Conservation (phyloP, 2,888 invertebrate genomes). For the Eumerus sabulonum region DNA sequence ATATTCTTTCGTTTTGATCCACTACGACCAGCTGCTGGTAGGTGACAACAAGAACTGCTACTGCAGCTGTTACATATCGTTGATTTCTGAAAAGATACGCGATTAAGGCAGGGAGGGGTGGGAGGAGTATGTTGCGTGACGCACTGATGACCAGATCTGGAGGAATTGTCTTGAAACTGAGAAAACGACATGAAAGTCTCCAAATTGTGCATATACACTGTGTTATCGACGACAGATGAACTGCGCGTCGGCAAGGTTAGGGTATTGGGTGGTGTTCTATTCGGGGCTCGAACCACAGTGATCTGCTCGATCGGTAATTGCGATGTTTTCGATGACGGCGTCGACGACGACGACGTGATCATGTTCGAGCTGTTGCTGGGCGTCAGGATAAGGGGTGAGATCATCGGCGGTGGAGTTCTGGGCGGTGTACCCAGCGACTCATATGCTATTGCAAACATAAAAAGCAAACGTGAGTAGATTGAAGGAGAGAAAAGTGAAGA, state of each 20-base stretch:
- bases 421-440: conserved; percentile 70
- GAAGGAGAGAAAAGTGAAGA: too few species aligned
- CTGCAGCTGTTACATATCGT: conserved; percentile 4
- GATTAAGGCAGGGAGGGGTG: conserved; percentile 27
- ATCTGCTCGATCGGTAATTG: conserved; percentile 21
- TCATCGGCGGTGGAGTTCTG: conserved; percentile 67
- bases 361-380: conserved; percentile 52
- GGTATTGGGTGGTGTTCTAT: conserved; percentile 64
- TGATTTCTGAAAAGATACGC: conserved; percentile 30
- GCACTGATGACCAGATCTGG: conserved; percentile 14
- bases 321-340: conserved; percentile 33
- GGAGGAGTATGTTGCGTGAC: not conserved
- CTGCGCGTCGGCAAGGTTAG: conserved; percentile 60
- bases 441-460: conserved; percentile 64
- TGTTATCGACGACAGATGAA: conserved; percentile 54
- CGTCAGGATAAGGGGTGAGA: conserved; percentile 65
- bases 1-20: conserved; percentile 54
- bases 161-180: conserved; percentile 29
- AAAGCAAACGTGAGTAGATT: too few species aligned
- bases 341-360: conserved; percentile 22
- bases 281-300: conserved; percentile 68
- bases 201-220: conserved; percentile 64
- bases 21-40: conserved; percentile 37
- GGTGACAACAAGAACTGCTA: conserved; percentile 40
- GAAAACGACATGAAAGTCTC: conserved; percentile 54